Conservation (phyloP, 2,888 invertebrate genomes). For the Chouioia cunea region DNA sequence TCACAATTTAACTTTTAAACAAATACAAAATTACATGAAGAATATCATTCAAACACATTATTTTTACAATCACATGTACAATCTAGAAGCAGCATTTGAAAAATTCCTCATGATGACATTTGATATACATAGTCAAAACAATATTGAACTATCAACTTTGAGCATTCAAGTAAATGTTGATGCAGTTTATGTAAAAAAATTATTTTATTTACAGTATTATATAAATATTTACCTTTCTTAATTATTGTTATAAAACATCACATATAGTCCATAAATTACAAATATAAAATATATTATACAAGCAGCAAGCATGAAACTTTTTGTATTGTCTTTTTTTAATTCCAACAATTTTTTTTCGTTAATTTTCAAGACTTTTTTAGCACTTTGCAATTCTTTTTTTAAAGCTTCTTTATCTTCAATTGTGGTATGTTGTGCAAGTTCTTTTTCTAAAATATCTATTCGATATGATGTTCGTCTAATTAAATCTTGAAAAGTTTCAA, state of each 20-base stretch:
- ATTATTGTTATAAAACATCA: conserved; percentile 49
- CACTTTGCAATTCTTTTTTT: conserved; percentile 59
- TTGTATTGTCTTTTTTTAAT: conserved; percentile 60
- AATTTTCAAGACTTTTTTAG: conserved; percentile 56
- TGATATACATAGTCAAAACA: too few species aligned
- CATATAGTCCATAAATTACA: conserved; percentile 58
- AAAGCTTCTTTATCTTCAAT: conserved; percentile 59
- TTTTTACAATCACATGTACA: conserved; percentile 8
- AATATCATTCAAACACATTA: too few species aligned
- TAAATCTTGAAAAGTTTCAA: conserved; percentile 58
- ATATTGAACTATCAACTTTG: too few species aligned
- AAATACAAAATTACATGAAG: conserved; percentile 1
- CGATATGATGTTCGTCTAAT: conserved; percentile 57
- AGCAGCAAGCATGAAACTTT: conserved; percentile 59
- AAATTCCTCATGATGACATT: too few species aligned
- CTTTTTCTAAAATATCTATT: conserved; percentile 57
- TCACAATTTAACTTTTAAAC: conserved; percentile 75
- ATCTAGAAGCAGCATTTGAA: background rate
- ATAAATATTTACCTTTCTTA: conserved; percentile 14
- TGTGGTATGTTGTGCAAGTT: conserved; percentile 51
- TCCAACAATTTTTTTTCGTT: conserved; percentile 57
- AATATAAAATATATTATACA: conserved; percentile 55
- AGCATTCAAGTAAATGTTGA: conserved; percentile 14
- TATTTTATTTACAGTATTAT: conserved; percentile 29
- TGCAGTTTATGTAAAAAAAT: conserved; percentile 40